Conservation (phyloP, 2,797 vertebrate genomes). For the Ambastaia sidthimunki region DNA sequence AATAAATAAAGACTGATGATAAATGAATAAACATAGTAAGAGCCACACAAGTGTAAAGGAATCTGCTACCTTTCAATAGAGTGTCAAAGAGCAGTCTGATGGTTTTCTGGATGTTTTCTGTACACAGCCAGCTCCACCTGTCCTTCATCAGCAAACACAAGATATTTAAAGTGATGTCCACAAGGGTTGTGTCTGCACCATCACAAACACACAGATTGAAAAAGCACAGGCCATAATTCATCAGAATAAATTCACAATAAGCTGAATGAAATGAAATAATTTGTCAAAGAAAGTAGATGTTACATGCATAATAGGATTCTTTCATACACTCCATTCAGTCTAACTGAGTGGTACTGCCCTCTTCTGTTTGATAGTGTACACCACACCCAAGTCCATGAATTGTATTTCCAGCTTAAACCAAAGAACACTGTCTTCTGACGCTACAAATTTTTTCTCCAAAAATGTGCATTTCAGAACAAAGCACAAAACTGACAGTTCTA, state of each 20-base stretch:
- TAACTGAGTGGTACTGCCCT: slow-evolving; percentile 62
- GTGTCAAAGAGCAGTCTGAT: slow-evolving; percentile 88
- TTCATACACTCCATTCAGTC: not conserved
- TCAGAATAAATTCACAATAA: not conserved
- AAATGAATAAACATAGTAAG: not conserved
- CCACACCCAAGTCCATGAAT: not conserved
- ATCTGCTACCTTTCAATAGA: slow-evolving; percentile 85
- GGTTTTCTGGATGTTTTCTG: slow-evolving; percentile 87
- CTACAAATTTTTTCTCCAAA: too few species aligned
- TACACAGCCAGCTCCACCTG: slow-evolving; percentile 92
- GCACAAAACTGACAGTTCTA: not conserved
- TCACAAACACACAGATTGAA: slow-evolving; percentile 33
- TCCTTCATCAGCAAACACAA: slow-evolving; percentile 87
- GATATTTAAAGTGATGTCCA: slow-evolving; percentile 87
- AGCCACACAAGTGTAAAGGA: not conserved
- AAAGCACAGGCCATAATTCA: not conserved
- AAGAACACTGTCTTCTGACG: not conserved
- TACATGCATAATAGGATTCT: not conserved
- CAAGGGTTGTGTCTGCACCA: slow-evolving; percentile 83
- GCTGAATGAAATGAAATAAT: not conserved
- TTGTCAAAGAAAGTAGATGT: slow-evolving; percentile 2
- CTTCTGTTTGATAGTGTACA: slow-evolving; percentile 57
- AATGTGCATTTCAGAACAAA: not conserved
- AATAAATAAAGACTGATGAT: too few species aligned
- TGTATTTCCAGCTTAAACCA: not conserved